phyloP scores from a whole-genome alignment of 2,113 vertebrate genomes.

The Pungitius pungitius region DNA sequence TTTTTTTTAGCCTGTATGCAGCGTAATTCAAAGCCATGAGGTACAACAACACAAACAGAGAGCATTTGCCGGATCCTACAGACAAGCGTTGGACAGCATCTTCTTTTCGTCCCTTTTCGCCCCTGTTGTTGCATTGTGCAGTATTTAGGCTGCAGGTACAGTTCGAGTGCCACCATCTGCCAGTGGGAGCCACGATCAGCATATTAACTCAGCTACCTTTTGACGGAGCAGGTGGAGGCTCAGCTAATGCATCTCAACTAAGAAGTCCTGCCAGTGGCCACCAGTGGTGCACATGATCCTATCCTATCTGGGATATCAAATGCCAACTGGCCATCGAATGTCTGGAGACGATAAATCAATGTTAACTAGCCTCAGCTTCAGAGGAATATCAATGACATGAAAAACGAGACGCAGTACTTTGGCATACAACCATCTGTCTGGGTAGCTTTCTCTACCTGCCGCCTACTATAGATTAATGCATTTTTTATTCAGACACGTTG shows the following conservation, averaged over 20 bases:
- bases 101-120: neutral
- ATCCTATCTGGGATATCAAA: conserved; percentile 60
- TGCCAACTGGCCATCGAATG: conserved; percentile 60
- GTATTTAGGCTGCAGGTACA: conserved; percentile 24
- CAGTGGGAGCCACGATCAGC: conserved; percentile 40
- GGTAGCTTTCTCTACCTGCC: conserved; percentile 20
- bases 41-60: conserved; percentile 4
- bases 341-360: conserved; percentile 56
- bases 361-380: conserved; percentile 51
- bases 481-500: conserved; percentile 54
- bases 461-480: conserved; percentile 22
- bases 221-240: conserved; percentile 62
- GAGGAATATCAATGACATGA: conserved; percentile 46
- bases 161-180: conserved; percentile 60
- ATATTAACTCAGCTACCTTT: conserved; percentile 59
- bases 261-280: conserved; percentile 24
- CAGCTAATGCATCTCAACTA: conserved; percentile 57
- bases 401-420: conserved; percentile 28
- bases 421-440: conserved; percentile 36
- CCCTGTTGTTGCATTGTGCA: conserved; percentile 8
- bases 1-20: neutral
- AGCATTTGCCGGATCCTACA: neutral
- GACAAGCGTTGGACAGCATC: neutral
- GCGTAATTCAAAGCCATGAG: neutral
- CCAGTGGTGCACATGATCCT: conserved; percentile 38